Evolutionary conservation across 2,113 vertebrate genomes (phyloP), one percentile per base, ranked within the genome.

Genomic region (Rallus limicola): DNA sequence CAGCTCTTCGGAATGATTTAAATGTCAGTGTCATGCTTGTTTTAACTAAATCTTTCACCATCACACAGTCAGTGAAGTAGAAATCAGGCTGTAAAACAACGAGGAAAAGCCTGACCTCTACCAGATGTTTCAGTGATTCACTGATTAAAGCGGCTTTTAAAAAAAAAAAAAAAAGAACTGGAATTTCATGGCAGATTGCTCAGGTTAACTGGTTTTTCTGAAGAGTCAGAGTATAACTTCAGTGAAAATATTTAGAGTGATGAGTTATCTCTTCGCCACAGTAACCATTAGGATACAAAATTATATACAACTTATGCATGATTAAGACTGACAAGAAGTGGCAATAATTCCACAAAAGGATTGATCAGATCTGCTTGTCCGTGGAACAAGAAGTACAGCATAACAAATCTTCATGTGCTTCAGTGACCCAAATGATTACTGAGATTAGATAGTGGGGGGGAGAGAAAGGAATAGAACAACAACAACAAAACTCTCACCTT

Each of bases 171-270:
- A 26, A 93, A 52, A 44, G 78, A 86, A 82, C 12, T 11, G 71
- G n/a, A 78, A 94, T 87, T 93, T 95, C 67, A 87, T 75, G 63
- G 36, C 82, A 88, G 44, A 86, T 76, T 93, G 44, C 79, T 92
- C 63, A 79, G 71, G 74, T 91, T 96, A 94, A 94, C 88, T 88
- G 44, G 46, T 72, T 69, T 88, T 59, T 81, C 82, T 81, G 79
- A 88, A 63, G 50, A 86, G 40, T 80, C 11, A 48, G 42, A 65
- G 36, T 31, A 69, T 16, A 86, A 81, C 26, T 68, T 20, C 29
- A 38, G 50, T 77, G 88, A 80, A 29, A 87, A 29, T 18, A 38
- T 76, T 82, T 80, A 85, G 59, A 86, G 74, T 23, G 23, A 24
- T 52, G 65, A 75, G 4, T 81, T 88, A 23, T 36, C 50, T 86